A percentile compares a stretch with the other conserved stretches of the same genome.
Evolutionary conservation across 2,888 invertebrate species (phyloP).

Genomic region (Chrysomela aeneicollis): DNA sequence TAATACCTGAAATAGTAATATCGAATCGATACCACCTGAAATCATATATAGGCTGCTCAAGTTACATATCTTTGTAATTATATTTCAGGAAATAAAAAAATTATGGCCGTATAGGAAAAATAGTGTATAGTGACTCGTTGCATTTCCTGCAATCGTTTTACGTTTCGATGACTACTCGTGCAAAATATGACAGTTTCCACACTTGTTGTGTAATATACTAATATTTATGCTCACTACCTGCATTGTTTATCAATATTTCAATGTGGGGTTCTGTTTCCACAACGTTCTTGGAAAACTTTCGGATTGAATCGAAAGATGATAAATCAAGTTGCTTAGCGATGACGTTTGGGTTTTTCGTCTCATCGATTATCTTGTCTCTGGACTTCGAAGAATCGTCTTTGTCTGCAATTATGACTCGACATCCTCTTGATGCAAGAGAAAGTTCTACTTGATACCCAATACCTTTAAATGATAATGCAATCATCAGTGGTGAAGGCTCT

Average conservation of each 20-base stretch:
- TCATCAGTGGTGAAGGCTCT: not conserved
- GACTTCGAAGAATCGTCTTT: slow-evolving; percentile 53
- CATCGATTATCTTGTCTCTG: slow-evolving; percentile 50
- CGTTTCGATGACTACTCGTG: too few species aligned
- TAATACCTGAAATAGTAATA: too few species aligned
- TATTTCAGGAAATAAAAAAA: too few species aligned
- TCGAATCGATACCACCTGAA: too few species aligned
- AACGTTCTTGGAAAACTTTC: slow-evolving; percentile 69
- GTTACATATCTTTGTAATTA: too few species aligned
- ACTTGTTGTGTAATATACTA: too few species aligned
- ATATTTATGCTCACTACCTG: too few species aligned
- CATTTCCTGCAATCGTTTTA: too few species aligned
- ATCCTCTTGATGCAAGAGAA: slow-evolving; percentile 63
- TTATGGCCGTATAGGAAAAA: too few species aligned
- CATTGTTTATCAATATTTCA: slow-evolving; percentile 72
- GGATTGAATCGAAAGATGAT: slow-evolving; percentile 64
- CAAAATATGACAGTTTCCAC: too few species aligned
- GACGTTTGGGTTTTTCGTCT: slow-evolving; percentile 55
- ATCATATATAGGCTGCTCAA: too few species aligned
- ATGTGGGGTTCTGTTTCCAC: slow-evolving; percentile 64
- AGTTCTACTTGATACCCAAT: slow-evolving; percentile 60
- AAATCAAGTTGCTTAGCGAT: slow-evolving; percentile 63
- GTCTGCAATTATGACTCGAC: slow-evolving; percentile 65
- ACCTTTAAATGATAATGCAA: slow-evolving; percentile 48
- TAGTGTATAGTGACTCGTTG: too few species aligned